These are phyloP conservation scores for Lagria hirta DNA, from an alignment of 2,888 invertebrate genomes.

Conservation along the genomic window DNA sequence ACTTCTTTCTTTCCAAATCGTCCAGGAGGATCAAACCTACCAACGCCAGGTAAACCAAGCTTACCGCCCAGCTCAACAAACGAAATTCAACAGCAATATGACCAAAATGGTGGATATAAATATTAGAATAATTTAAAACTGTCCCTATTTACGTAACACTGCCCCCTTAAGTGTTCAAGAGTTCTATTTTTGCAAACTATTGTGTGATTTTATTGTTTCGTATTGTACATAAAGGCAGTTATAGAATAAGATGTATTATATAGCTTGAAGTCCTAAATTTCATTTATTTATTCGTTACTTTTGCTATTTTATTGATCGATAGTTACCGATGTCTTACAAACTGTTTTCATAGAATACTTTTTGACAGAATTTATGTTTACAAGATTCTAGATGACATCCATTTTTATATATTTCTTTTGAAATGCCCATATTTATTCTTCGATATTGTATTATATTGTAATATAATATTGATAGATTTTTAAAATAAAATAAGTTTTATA, in stretches of 20 bases:
- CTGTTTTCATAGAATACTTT: too few relatives aligned
- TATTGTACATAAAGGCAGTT: slow-evolving; percentile 8
- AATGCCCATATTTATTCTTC: slow-evolving; percentile 25
- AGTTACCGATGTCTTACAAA: too few relatives aligned
- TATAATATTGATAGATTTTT: slow-evolving; percentile 29
- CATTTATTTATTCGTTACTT: too few relatives aligned
- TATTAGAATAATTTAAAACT: slow-evolving; percentile 31
- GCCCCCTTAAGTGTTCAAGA: slow-evolving; percentile 15
- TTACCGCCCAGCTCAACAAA: slow-evolving; percentile 13
- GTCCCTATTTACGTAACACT: too few relatives aligned
- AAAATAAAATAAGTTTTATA: slow-evolving; percentile 29
- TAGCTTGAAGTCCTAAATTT: not conserved
- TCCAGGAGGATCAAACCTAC: slow-evolving; percentile 6
- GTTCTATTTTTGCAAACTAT: not conserved
- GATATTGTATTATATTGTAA: slow-evolving; percentile 30
- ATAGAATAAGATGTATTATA: slow-evolving; percentile 5
- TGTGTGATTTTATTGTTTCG: slow-evolving; percentile 1
- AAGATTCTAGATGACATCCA: not conserved
- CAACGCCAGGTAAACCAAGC: not conserved
- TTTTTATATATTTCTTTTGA: slow-evolving; percentile 11
- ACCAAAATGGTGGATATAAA: slow-evolving; percentile 47
- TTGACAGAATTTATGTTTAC: too few relatives aligned
- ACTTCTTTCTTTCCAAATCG: too few relatives aligned
- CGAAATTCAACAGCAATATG: slow-evolving; percentile 41
- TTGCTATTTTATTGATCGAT: too few relatives aligned